Evolutionary conservation across 2,888 invertebrate genomes (phyloP), one percentile per base, ranked within the genome.

Genomic region (Lottia gigantea): DNA sequence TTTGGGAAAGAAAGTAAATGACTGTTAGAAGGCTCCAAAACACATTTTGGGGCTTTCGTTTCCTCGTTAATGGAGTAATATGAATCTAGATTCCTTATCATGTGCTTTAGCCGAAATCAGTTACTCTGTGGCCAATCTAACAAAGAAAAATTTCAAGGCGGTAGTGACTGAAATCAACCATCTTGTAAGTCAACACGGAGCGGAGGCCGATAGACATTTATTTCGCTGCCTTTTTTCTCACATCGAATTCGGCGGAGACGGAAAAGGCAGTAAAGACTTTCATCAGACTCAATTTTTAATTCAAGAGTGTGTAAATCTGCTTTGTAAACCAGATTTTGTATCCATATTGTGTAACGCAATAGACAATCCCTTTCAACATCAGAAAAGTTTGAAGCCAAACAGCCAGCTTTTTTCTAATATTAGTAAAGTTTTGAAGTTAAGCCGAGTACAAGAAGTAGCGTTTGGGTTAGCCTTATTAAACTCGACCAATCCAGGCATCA

Each of bases 21-120:
- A 79, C 78, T 76, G 74, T 69, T 75, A 81, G 85, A 84, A 81
- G 80, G 85, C 84, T 83, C 84, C 83, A 82, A 85, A 83, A 6
- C 78, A 75, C 76, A 76, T 82, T 94, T 95, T 95, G 95, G 95
- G 95, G 95, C 95, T 95, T 95, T 95, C 95, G 94, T 92, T 92
- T 93, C 92, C 92, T 93, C 92, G 91, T 83, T 80, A 80, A 85
- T 82, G 85, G 83, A 85, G 78, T 85, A 88, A 85, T 86, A 88
- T 88, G 88, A 88, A 88, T 88, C 95, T 96, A 93, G 97, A 97
- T 93, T 94, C 96, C 93, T 93, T 96, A 93, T 95, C 95, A 92
- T 95, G 96, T 94, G 95, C 96, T 93, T 94, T 97, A 94, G 95
- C 95, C 93, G 96, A 97, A 94, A 97, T 97, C 92, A 95, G 94